These are phyloP conservation scores for Pantala flavescens DNA, from an alignment of 1,140 invertebrate species.

Conservation along the genomic window DNA sequence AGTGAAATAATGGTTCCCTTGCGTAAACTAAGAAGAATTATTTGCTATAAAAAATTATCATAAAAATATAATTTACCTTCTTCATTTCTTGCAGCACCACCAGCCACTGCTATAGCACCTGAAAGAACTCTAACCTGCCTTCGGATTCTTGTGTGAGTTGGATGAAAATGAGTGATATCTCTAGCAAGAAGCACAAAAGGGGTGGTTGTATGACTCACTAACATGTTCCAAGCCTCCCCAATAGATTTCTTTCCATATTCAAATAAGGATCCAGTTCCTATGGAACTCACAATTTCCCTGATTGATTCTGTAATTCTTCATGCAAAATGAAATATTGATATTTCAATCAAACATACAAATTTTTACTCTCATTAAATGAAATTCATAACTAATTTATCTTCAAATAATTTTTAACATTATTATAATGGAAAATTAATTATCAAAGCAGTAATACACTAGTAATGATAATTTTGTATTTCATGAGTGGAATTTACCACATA, in stretches of 20 bases:
- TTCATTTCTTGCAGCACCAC: constrained; percentile 26
- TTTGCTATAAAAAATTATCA: no score
- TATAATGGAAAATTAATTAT: no score
- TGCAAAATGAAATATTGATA: no score
- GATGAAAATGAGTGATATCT: constrained; percentile 25
- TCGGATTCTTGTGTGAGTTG: constrained; percentile 25
- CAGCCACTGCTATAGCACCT: constrained; percentile 22
- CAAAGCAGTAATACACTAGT: no score
- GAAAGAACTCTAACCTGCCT: constrained; percentile 27
- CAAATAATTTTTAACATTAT: no score
- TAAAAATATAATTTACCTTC: constrained; percentile 21
- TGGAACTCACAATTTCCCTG: background rate
- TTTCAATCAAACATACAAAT: no score
- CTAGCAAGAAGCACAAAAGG: constrained; percentile 29
- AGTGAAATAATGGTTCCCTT: no score
- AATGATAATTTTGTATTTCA: no score
- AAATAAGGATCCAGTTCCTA: background rate
- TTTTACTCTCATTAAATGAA: no score
- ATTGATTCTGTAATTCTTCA: background rate
- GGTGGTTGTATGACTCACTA: constrained; percentile 24
- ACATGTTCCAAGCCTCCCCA: constrained; percentile 24
- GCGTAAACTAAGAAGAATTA: no score
- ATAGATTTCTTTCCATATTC: background rate
- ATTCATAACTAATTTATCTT: no score
- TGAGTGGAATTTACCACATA: no score